Evolutionary conservation across 1,140 invertebrate species (phyloP), one percentile per base, ranked within the genome.

Genomic region (Drosophila equinoxialis): DNA sequence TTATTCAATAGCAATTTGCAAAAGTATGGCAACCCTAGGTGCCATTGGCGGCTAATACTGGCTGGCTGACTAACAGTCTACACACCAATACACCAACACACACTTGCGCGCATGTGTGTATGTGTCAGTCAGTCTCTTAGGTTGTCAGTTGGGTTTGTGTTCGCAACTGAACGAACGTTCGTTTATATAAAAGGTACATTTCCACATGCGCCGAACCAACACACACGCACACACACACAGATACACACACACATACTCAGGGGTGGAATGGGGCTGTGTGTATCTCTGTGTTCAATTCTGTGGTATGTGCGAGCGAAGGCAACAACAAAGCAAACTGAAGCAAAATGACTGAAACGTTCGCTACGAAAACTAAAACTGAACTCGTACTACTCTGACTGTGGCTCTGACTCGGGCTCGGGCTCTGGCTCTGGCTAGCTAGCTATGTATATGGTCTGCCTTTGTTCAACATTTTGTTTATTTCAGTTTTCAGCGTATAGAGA

Each of bases 401-500:
- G 4, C 17, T 33, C 54, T 42, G 64, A 23, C 51, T 26, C 35
- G n/a, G 64, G n/a, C 51, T 26, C 35, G n/a, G 17, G n/a, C 45
- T 39, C 2, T 17, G 45, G 42, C 64, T 59, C 41, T 57, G 23
- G 35, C 45, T 13, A n/a, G n/a, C 63, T 57, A 20, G 35, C 61
- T 60, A 71, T 82, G 74, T 82, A 81, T 81, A 11, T 39, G 37
- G 45, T 10, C 45, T 51, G 45, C 45, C 45, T 51, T 59, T 59
- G 81, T 77, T 84, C 71, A 86, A 85, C 81, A 86, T 86, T 86
- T 86, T 86, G 84, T 89, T 89, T 89, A 89, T 89, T 89, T 89
- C 80, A 89, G 74, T 67, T 66, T 30, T 51, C 37, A 61, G 71
- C 45, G 72, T 17, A 30, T n/a, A n/a, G 6, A 51, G 45, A 51